phyloP scores from a whole-genome alignment of 2,113 vertebrate genomes.

The Mormyrus iriodes region DNA sequence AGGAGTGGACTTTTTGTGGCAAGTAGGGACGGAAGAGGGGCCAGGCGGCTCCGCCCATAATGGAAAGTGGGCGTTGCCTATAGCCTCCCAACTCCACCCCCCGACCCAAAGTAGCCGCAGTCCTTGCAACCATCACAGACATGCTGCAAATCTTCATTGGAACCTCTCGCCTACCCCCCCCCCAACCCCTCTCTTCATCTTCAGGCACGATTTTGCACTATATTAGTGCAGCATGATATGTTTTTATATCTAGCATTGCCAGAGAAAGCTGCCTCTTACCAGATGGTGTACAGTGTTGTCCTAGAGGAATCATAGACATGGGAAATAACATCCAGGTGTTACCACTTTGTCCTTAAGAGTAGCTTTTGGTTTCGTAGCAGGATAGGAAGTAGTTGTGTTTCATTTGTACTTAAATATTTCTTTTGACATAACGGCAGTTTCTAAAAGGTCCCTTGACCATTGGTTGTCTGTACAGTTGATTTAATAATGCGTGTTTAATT shows the following conservation, averaged over 20 bases:
- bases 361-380: constrained; percentile 58
- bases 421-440: constrained; percentile 15
- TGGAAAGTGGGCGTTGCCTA: background rate
- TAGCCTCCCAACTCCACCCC: background rate
- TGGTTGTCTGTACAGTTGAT: constrained; percentile 56
- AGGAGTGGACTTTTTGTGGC: background rate
- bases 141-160: background rate
- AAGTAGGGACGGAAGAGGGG: background rate
- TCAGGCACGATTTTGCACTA: constrained; percentile 96
- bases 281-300: constrained; percentile 68
- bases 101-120: background rate
- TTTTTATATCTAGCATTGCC: constrained; percentile 79
- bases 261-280: constrained; percentile 83
- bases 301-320: constrained; percentile 42
- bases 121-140: background rate
- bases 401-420: constrained; percentile 35
- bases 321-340: constrained; percentile 50
- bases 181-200: constrained; percentile 33
- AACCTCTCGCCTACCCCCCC: background rate
- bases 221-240: constrained; percentile 99
- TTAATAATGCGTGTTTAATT: constrained; percentile 51
- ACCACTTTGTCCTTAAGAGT: constrained; percentile 52
- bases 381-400: constrained; percentile 46
- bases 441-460: constrained; percentile 36
- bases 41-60: background rate